Percentiles rank a stretch among this genome's conserved stretches.
These are phyloP conservation scores for Cataglyphis albicans DNA, from an alignment of 2,888 invertebrate species.

Conservation along the genomic window DNA sequence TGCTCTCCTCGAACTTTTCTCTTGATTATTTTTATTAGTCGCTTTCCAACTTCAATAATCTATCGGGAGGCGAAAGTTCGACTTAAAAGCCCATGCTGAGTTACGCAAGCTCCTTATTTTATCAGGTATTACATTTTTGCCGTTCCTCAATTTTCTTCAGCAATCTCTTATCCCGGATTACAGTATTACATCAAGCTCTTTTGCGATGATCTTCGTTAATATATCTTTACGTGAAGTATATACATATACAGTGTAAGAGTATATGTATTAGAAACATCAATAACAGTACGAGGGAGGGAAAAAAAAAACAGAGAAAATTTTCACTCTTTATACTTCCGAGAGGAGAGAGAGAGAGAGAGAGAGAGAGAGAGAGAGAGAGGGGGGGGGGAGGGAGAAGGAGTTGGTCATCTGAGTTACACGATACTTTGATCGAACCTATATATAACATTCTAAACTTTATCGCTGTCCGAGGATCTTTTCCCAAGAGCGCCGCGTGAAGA, in stretches of 20 bases:
- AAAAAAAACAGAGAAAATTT: background rate
- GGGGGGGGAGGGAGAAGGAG: background rate
- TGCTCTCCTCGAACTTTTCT: conserved; percentile 5
- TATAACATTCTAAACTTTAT: conserved; percentile 58
- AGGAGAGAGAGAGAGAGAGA: background rate
- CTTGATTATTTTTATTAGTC: conserved; percentile 39
- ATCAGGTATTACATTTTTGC: conserved; percentile 53
- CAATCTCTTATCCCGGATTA: conserved; percentile 43
- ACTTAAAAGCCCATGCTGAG: conserved; percentile 33
- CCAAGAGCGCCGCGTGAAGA: background rate
- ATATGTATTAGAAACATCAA: background rate
- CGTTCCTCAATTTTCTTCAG: conserved; percentile 11
- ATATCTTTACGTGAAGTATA: conserved; percentile 19
- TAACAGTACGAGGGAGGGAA: background rate
- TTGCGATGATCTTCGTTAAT: conserved; percentile 19
- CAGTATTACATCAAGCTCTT: conserved; percentile 34
- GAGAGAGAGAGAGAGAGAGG: background rate
- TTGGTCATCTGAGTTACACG: background rate
- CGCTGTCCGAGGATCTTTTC: conserved; percentile 29
- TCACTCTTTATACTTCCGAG: background rate
- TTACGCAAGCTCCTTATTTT: conserved; percentile 40
- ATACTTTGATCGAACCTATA: conserved; percentile 58
- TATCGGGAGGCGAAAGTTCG: conserved; percentile 34
- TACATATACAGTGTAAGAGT: background rate
- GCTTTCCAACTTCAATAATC: conserved; percentile 21